Percentiles rank a stretch among this genome's conserved stretches.
Conservation (phyloP, 2,888 invertebrate species). For the Bugula neritina region DNA sequence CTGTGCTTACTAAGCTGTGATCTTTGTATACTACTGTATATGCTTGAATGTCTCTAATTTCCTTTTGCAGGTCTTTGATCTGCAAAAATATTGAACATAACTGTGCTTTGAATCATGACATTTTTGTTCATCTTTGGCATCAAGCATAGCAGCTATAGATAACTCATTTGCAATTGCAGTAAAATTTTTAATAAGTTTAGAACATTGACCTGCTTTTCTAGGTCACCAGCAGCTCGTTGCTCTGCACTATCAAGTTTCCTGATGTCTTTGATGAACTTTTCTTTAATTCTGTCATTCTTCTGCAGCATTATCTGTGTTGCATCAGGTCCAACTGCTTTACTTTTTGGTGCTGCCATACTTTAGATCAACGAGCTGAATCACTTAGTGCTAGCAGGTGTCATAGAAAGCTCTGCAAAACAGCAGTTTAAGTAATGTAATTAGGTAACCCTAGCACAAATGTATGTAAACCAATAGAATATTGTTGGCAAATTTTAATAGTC, state of each 20-base stretch:
- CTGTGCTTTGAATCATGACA: not conserved
- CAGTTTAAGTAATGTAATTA: no score
- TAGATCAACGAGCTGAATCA: no score
- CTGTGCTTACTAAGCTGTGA: not conserved
- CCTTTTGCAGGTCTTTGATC: constrained; percentile 19
- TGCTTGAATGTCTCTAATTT: constrained; percentile 14
- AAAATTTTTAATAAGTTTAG: no score
- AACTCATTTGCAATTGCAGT: no score
- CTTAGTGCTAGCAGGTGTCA: no score
- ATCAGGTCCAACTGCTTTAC: not conserved
- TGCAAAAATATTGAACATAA: not conserved
- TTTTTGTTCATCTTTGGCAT: no score
- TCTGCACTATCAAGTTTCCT: not conserved
- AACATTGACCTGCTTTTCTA: constrained; percentile 12
- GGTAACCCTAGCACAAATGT: no score
- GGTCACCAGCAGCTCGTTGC: not conserved
- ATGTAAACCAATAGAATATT: no score
- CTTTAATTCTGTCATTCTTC: constrained; percentile 17
- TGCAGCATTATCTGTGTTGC: constrained; percentile 1
- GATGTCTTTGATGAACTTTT: not conserved
- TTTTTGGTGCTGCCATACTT: constrained; percentile 5
- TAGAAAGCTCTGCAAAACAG: no score
- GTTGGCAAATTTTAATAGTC: no score
- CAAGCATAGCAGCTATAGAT: no score
- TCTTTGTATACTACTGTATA: constrained; percentile 11